Evolutionary conservation across 2,113 vertebrate species (phyloP).

Genomic region (Pontoporia blainvillei): DNA sequence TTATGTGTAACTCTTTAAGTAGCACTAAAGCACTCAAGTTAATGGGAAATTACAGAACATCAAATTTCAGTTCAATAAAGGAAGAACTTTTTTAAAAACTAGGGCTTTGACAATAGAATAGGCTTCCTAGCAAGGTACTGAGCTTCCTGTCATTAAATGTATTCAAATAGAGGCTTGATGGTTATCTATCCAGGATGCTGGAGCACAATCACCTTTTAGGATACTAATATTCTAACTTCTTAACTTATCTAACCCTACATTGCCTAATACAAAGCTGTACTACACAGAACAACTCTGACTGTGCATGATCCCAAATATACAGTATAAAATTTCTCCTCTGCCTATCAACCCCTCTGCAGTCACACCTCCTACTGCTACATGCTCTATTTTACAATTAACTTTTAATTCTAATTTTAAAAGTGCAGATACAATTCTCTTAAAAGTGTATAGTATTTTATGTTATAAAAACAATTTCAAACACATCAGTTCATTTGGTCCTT

Average conservation of each 20-base stretch:
- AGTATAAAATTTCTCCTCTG: background rate
- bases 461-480: constrained; percentile 7
- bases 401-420: background rate
- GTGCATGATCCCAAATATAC: background rate
- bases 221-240: background rate
- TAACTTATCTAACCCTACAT: background rate
- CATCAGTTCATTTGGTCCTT: background rate
- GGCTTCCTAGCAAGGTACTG: background rate
- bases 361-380: background rate
- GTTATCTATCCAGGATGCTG: background rate
- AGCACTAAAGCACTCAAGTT: background rate
- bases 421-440: background rate
- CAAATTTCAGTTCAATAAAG: background rate
- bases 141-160: background rate
- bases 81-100: constrained; percentile 17
- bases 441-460: background rate
- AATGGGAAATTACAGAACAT: background rate
- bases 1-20: background rate
- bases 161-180: background rate
- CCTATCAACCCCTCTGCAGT: background rate
- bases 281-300: background rate
- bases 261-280: background rate
- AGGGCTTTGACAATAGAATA: background rate
- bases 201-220: background rate
- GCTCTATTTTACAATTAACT: constrained; percentile 5